Conservation (phyloP, 2,113 vertebrate genomes). For the Rousettus leschenaultii region DNA sequence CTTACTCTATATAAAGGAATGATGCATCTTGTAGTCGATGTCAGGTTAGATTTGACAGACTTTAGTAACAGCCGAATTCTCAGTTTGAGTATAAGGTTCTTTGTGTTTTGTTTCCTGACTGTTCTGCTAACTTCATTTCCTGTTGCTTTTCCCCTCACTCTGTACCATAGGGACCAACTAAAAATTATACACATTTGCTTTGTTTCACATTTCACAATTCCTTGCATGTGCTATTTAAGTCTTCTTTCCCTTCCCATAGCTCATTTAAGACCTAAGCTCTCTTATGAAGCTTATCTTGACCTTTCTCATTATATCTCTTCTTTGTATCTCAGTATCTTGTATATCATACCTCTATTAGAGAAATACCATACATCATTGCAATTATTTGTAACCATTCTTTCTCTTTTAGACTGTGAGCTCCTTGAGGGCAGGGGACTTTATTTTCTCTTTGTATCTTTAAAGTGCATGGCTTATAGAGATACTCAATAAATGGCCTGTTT, state of each 20-base stretch:
- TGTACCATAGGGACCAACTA: background rate
- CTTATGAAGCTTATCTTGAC: background rate
- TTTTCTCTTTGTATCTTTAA: conserved; percentile 46
- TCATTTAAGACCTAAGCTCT: background rate
- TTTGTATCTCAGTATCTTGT: conserved; percentile 3
- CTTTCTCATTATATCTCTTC: background rate
- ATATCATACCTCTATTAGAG: background rate
- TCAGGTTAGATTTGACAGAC: background rate
- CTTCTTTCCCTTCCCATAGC: background rate
- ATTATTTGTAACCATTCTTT: conserved; percentile 46
- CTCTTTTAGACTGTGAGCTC: conserved; percentile 33
- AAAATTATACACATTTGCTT: background rate
- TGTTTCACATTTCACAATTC: conserved; percentile 25
- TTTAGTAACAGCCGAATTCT: background rate
- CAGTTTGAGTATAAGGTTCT: background rate
- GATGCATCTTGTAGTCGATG: background rate
- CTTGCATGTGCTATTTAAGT: background rate
- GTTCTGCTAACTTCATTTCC: background rate
- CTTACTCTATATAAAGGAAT: background rate
- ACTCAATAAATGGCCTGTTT: conserved; percentile 11
- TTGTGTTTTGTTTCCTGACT: background rate
- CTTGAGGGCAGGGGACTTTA: background rate
- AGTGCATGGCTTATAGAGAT: background rate
- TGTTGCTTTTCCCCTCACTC: background rate
- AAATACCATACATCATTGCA: background rate